A percentile compares a stretch with the other conserved stretches of the same genome.
Evolutionary conservation across 1,140 invertebrate genomes (phyloP).

Genomic region (Neomicropteryx cornuta): DNA sequence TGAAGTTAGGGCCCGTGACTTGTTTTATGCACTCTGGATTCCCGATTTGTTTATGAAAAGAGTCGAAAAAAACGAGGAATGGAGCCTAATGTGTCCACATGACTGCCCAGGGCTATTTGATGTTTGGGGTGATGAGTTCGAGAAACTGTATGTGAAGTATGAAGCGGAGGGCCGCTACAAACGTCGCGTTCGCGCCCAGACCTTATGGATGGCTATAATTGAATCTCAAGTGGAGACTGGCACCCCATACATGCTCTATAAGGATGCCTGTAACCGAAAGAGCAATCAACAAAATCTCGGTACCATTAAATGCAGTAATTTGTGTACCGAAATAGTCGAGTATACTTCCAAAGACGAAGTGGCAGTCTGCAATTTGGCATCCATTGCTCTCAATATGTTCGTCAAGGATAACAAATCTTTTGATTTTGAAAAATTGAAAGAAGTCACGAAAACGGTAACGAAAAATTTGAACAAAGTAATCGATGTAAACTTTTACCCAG

Average conservation of each 20-base stretch:
- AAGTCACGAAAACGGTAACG: conserved; percentile 82
- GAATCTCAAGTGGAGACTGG: conserved; percentile 97
- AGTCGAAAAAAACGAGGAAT: conserved; percentile 76
- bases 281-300: conserved; percentile 98
- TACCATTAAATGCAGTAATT: conserved; percentile 96
- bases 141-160: conserved; percentile 80
- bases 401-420: conserved; percentile 70
- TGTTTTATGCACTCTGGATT: conserved; percentile 99
- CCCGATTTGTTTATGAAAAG: conserved; percentile 98
- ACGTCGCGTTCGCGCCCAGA: conserved; percentile 72
- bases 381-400: conserved; percentile 96
- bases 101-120: conserved; percentile 85
- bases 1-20: conserved; percentile 82
- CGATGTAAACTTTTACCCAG: conserved; percentile 93
- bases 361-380: conserved; percentile 97
- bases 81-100: conserved; percentile 96
- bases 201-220: conserved; percentile 90
- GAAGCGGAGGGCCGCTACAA: conserved; percentile 71
- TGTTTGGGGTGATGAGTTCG: conserved; percentile 92
- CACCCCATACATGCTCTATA: conserved; percentile 96
- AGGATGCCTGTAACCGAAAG: conserved; percentile 95
- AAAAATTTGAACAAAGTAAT: conserved; percentile 96
- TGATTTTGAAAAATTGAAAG: conserved; percentile 83
- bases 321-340: conserved; percentile 97
- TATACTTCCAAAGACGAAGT: conserved; percentile 89